A percentile compares a stretch with the other conserved stretches of the same genome.
Evolutionary conservation across 2,888 invertebrate genomes (phyloP).

Genomic region (Tuberolachnus salignus): DNA sequence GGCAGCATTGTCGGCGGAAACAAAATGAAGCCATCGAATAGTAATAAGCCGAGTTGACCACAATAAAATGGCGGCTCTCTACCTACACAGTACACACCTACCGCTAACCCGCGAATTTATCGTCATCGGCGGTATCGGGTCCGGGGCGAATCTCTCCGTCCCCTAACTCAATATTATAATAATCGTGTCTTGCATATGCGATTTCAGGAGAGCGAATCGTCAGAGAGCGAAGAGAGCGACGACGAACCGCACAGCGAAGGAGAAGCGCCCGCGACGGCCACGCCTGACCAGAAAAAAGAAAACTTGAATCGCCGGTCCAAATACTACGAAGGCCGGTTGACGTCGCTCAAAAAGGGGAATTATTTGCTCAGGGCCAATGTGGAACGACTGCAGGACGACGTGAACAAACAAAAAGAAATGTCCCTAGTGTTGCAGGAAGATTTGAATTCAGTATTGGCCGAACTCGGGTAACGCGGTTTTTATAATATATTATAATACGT

Average conservation of each 20-base stretch:
- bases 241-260: conserved; percentile 73
- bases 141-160: too few relatives aligned
- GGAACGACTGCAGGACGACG: conserved; percentile 83
- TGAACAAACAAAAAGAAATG: conserved; percentile 81
- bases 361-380: conserved; percentile 86
- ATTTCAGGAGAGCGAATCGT: conserved; percentile 66
- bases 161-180: too few relatives aligned
- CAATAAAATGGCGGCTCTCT: too few relatives aligned
- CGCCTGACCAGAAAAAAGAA: conserved; percentile 71
- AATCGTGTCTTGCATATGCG: not conserved
- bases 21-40: too few relatives aligned
- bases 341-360: conserved; percentile 85
- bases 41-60: too few relatives aligned
- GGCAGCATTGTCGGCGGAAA: too few relatives aligned
- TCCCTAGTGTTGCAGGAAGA: conserved; percentile 80
- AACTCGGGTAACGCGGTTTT: conserved; percentile 71
- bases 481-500: not conserved
- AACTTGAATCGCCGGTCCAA: conserved; percentile 69
- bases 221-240: conserved; percentile 69
- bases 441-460: conserved; percentile 83
- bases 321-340: conserved; percentile 78
- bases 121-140: too few relatives aligned
- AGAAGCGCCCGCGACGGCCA: conserved; percentile 71
- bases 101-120: too few relatives aligned
- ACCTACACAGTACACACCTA: too few relatives aligned